A percentile compares a stretch with the other conserved stretches of the same genome.
Evolutionary conservation across 1,140 invertebrate genomes (phyloP).

Genomic region (Calephelis nemesis): DNA sequence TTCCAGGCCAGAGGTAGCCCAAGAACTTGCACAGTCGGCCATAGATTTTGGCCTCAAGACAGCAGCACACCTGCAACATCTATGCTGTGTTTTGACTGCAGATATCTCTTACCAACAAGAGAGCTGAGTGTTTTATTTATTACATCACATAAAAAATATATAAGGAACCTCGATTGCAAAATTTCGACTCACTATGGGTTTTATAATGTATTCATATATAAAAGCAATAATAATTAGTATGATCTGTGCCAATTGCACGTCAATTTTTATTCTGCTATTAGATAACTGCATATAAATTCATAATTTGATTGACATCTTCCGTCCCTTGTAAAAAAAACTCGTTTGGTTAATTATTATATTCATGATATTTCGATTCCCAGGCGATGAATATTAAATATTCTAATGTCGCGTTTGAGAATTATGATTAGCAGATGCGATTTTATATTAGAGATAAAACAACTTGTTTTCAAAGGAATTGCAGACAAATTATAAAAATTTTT

Average conservation of each 20-base stretch:
- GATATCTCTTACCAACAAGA: too few relatives aligned
- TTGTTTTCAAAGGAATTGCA: too few relatives aligned
- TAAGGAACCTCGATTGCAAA: background rate
- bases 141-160: background rate
- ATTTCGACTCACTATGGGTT: background rate
- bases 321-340: conserved; percentile 42
- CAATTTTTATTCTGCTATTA: conserved; percentile 35
- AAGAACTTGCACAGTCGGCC: too few relatives aligned
- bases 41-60: too few relatives aligned
- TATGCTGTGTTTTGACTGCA: too few relatives aligned
- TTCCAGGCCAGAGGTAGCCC: too few relatives aligned
- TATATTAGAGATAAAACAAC: background rate
- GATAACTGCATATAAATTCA: conserved; percentile 48
- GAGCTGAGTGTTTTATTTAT: background rate
- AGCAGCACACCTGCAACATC: too few relatives aligned
- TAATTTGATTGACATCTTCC: conserved; percentile 64
- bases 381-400: conserved; percentile 27
- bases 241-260: conserved; percentile 56
- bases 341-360: conserved; percentile 48
- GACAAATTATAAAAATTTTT: too few relatives aligned
- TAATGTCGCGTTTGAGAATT: conserved; percentile 18
- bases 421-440: conserved; percentile 17
- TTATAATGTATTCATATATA: background rate
- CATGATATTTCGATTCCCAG: conserved; percentile 24
- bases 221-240: conserved; percentile 59